A percentile compares a stretch with the other conserved stretches of the same genome.
phyloP scores from a whole-genome alignment of 2,113 vertebrate genomes.

The Rhinichthys klamathensis region DNA sequence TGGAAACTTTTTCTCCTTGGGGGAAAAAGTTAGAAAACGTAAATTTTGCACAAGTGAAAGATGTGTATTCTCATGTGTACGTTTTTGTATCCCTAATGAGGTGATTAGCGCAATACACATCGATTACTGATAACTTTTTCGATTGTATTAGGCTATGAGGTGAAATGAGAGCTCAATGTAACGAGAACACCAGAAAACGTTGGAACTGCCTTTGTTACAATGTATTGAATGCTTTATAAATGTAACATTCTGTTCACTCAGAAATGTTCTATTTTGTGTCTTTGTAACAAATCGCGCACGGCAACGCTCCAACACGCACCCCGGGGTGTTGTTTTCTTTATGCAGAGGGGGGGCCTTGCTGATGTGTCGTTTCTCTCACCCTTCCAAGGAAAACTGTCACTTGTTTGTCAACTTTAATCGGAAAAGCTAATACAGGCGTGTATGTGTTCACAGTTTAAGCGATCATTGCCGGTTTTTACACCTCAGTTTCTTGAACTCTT shows the following conservation, averaged over 20 bases:
- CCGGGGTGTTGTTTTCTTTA: constrained; percentile 52
- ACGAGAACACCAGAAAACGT: background rate
- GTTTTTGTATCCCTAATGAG: constrained; percentile 57
- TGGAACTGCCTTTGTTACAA: background rate
- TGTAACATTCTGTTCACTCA: background rate
- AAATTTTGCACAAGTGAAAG: no score
- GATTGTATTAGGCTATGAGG: background rate
- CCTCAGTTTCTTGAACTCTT: background rate
- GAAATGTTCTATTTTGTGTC: background rate
- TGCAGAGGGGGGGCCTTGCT: constrained; percentile 38
- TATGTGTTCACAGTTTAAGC: background rate
- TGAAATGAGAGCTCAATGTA: background rate
- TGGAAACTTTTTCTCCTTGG: background rate
- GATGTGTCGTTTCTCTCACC: constrained; percentile 57
- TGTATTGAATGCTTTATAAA: background rate
- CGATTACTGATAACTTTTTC: constrained; percentile 19
- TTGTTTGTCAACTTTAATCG: constrained; percentile 49
- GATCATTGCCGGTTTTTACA: background rate
- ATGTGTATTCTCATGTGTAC: constrained; percentile 63
- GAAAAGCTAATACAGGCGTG: background rate
- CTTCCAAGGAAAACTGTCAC: constrained; percentile 42
- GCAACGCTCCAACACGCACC: constrained; percentile 37
- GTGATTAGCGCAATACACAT: constrained; percentile 67
- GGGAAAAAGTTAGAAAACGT: background rate
- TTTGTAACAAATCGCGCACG: constrained; percentile 49